Percentiles rank a stretch among this genome's conserved stretches.
Evolutionary conservation across 2,113 vertebrate species (phyloP).

Genomic region (Ursus arctos): DNA sequence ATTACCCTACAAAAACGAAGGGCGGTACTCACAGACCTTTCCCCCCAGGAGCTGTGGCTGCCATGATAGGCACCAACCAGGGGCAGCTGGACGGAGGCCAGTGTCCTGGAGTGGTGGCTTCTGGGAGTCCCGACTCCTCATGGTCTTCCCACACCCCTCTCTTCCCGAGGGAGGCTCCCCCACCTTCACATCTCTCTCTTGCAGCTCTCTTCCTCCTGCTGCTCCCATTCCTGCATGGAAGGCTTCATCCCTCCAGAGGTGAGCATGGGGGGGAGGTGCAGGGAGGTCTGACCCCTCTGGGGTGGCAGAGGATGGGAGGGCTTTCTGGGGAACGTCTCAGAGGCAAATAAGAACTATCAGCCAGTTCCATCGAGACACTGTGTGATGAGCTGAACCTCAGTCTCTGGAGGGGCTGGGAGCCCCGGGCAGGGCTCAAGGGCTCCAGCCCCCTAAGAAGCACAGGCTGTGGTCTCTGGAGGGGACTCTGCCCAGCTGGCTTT

Average conservation of each 20-base stretch:
- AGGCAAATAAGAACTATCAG: neutral
- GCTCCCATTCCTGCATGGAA: accelerated
- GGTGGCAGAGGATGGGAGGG: neutral
- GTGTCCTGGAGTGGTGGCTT: accelerated
- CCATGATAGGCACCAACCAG: accelerated
- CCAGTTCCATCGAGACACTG: neutral
- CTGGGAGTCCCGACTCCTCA: accelerated
- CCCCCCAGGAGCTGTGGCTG: neutral
- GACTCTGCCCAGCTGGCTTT: neutral
- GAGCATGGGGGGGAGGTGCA: neutral
- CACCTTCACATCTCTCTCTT: neutral
- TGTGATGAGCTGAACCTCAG: neutral
- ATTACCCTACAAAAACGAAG: neutral
- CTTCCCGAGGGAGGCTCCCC: neutral
- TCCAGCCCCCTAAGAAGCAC: neutral
- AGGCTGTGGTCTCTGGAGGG: neutral
- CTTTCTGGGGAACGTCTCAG: neutral
- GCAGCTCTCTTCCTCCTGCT: neutral
- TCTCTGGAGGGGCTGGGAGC: no score
- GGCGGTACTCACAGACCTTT: neutral
- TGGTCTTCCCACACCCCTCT: neutral
- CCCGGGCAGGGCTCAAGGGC: neutral
- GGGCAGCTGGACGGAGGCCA: neutral
- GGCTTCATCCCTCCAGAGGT: neutral
- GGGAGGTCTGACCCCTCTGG: no score